Evolutionary conservation across 2,888 invertebrate genomes (phyloP).

Genomic region (Plebejus melissa): DNA sequence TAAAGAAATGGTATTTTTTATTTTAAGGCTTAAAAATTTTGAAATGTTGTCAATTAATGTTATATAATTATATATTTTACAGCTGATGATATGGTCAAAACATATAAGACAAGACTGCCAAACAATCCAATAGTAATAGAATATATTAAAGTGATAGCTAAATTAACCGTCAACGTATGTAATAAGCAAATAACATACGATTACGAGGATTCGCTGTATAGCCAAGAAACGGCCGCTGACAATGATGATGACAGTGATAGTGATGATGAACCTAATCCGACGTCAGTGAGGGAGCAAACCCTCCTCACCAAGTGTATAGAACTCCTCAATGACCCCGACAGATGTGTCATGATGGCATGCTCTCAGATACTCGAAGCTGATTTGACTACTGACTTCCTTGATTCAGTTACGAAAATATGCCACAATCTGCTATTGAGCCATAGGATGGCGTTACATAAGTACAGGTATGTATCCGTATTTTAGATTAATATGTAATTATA

Average conservation of each 20-base stretch:
- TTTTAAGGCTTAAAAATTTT: no score
- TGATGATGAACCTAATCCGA: constrained; percentile 72
- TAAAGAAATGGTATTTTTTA: no score
- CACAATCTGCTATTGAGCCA: constrained; percentile 91
- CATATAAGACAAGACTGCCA: constrained; percentile 73
- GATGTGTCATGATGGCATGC: constrained; percentile 62
- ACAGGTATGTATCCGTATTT: constrained; percentile 78
- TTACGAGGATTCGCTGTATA: constrained; percentile 68
- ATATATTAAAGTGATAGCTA: constrained; percentile 68
- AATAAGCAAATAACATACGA: constrained; percentile 67
- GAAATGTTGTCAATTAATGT: no score
- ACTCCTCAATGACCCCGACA: constrained; percentile 81
- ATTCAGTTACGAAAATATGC: constrained; percentile 87
- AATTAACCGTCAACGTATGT: constrained; percentile 64
- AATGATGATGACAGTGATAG: constrained; percentile 80
- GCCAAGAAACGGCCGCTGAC: constrained; percentile 68
- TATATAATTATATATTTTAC: constrained; percentile 21
- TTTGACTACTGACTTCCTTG: constrained; percentile 77
- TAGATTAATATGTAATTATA: no score
- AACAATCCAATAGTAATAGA: constrained; percentile 70
- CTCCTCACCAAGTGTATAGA: constrained; percentile 79
- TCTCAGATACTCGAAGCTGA: constrained; percentile 73
- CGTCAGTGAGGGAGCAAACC: constrained; percentile 66
- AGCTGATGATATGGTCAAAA: constrained; percentile 35
- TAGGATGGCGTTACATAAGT: constrained; percentile 89